A percentile compares a stretch with the other conserved stretches of the same genome.
Conservation (phyloP, 2,113 vertebrate species). For the Seriola rivoliana region DNA sequence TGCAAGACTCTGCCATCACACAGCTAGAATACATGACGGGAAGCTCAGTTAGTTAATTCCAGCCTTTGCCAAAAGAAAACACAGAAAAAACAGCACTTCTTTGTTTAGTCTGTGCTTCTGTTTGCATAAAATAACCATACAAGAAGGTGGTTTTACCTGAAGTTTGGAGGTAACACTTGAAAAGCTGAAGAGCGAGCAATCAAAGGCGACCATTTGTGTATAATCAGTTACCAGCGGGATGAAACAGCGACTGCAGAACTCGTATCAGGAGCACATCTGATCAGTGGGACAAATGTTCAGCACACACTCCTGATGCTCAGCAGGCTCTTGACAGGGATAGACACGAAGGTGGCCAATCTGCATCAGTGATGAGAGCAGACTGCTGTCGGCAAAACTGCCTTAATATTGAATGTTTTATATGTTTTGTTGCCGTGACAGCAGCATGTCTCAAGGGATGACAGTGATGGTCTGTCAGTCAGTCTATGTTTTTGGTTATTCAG, state of each 20-base stretch:
- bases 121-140: not conserved
- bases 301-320: conserved; percentile 6
- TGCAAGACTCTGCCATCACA: not conserved
- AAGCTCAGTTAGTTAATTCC: not conserved
- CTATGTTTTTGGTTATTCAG: not conserved
- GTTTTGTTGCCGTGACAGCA: not conserved
- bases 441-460: not conserved
- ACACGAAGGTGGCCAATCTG: conserved; percentile 9
- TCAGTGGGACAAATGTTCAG: conserved; percentile 17
- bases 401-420: not conserved
- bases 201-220: not conserved
- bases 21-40: not conserved
- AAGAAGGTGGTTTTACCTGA: not conserved
- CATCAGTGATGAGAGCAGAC: not conserved
- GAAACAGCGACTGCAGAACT: conserved; percentile 9
- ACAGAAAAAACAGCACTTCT: not conserved
- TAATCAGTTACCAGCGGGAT: conserved; percentile 27
- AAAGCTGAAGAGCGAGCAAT: conserved; percentile 27
- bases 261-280: conserved; percentile 33
- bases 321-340: not conserved
- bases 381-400: not conserved
- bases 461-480: not conserved
- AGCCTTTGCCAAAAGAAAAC: not conserved
- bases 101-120: conserved; percentile 5
- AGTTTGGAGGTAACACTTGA: not conserved